Base-by-base conservation (phyloP, 2,113 vertebrate species). In the Tetraodon nigroviridis region DNA sequence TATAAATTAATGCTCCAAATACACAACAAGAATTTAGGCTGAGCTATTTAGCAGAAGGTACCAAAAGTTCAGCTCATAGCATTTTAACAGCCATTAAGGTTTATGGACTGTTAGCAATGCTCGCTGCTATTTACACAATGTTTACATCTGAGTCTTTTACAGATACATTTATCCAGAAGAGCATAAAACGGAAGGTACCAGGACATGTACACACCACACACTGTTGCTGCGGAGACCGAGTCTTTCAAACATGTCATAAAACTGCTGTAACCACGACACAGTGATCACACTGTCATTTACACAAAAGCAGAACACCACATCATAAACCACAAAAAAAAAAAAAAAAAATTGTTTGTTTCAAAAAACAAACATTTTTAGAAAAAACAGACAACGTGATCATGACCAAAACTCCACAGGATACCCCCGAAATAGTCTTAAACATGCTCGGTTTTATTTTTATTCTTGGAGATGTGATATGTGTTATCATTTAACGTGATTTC, bases 71-170 rank as follows among this genome's bases (percentile, higher is more conserved):
- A n/a, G n/a, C n/a, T n/a, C n/a, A n/a, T n/a, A 6, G 29, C 29
- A 4, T 32, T 32, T 32, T 7, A 37, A 37, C 6, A 37, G 12
- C 32, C 32, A 37, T 12, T 37, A 10, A 37, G 32, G 8, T 37
- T 37, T 37, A 37, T 37, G 10, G 55, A 19, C 64, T 50, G 59
- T 60, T 20, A 51, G 22, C 27, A 12, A n/a, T 15, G 44, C 56
- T 64, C 32, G 32, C 32, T 37, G 55, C 29, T 62, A 40, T 72
- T 77, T 66, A 52, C 67, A 55, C 61, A 11, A 45, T 66, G 70
- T 85, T 83, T 80, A 84, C 40, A 53, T 63, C 32, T 21, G 20
- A 64, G 57, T 71, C 73, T 85, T 82, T 87, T 76, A 84, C 64
- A 67, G 58, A 59, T 52, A 21, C 7, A 40, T 56, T 58, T 59